Conservation (phyloP, 2,113 vertebrate species). For the Eonycteris spelaea region DNA sequence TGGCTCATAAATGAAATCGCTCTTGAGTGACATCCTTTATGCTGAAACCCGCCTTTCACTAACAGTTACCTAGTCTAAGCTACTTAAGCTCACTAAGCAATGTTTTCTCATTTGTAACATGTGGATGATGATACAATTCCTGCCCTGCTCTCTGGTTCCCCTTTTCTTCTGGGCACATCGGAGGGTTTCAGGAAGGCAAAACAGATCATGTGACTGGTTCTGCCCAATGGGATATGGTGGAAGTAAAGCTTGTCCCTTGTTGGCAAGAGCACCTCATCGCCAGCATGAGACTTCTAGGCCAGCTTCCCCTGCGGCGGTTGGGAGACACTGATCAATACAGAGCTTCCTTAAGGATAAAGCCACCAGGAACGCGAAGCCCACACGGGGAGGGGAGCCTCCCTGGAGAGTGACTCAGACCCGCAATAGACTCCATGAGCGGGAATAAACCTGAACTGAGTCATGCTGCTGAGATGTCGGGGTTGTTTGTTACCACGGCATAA, state of each 20-base stretch:
- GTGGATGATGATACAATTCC: too few relatives aligned
- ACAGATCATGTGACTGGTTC: fast-evolving
- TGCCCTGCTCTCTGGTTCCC: background rate
- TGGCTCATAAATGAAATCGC: background rate
- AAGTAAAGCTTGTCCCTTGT: background rate
- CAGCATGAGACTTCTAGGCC: background rate
- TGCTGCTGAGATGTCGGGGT: background rate
- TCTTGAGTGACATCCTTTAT: background rate
- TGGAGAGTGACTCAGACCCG: background rate
- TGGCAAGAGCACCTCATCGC: background rate
- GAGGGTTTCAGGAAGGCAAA: background rate
- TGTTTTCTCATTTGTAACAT: background rate
- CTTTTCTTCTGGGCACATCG: background rate
- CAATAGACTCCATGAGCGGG: background rate
- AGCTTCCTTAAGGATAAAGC: background rate
- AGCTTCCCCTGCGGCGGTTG: too few relatives aligned
- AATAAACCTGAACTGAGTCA: background rate
- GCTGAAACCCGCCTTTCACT: background rate
- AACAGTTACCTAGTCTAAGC: background rate
- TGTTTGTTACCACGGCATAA: background rate
- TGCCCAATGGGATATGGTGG: background rate
- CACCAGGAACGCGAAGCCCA: background rate
- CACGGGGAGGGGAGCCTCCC: fast-evolving
- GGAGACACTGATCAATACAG: background rate
- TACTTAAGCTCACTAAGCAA: background rate